Evolutionary conservation across 1,140 invertebrate genomes (phyloP).

Genomic region (Calliopsis andreniformis): DNA sequence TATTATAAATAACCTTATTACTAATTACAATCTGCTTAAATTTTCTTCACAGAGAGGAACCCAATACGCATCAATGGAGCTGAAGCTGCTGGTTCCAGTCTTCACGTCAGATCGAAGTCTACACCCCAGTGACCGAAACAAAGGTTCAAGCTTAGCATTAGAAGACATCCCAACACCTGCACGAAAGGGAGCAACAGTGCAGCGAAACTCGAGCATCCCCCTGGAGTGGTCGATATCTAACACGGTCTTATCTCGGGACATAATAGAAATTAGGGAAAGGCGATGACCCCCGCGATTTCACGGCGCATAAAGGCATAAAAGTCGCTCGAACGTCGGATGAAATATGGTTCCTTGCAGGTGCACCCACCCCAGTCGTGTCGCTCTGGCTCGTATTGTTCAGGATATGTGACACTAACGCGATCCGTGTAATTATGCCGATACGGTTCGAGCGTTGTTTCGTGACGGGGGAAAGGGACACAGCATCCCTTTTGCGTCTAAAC

Average conservation of each 20-base stretch:
- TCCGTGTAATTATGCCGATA: slow-evolving; percentile 76
- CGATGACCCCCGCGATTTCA: slow-evolving; percentile 60
- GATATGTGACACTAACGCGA: slow-evolving; percentile 70
- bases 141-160: no score
- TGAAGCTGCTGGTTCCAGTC: no score
- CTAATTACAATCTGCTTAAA: no score
- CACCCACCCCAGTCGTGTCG: slow-evolving; percentile 39
- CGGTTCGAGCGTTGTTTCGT: slow-evolving; percentile 62
- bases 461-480: slow-evolving; percentile 7
- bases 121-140: no score
- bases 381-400: slow-evolving; percentile 64
- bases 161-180: not conserved
- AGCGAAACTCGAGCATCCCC: not conserved
- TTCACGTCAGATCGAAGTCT: no score
- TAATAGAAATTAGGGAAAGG: slow-evolving; percentile 66
- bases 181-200: not conserved
- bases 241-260: slow-evolving; percentile 44
- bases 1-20: no score
- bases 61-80: no score
- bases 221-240: slow-evolving; percentile 17
- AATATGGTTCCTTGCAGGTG: slow-evolving; percentile 76
- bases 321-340: slow-evolving; percentile 63
- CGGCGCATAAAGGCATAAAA: slow-evolving; percentile 59
- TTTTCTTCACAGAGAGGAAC: no score
- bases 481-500: slow-evolving; percentile 17